Percentiles rank a stretch among this genome's conserved stretches.
Evolutionary conservation across 30 jellyfish, hydroid and myxozoan genomes (phyloP).

Genomic region (Catostylus mosaicus): DNA sequence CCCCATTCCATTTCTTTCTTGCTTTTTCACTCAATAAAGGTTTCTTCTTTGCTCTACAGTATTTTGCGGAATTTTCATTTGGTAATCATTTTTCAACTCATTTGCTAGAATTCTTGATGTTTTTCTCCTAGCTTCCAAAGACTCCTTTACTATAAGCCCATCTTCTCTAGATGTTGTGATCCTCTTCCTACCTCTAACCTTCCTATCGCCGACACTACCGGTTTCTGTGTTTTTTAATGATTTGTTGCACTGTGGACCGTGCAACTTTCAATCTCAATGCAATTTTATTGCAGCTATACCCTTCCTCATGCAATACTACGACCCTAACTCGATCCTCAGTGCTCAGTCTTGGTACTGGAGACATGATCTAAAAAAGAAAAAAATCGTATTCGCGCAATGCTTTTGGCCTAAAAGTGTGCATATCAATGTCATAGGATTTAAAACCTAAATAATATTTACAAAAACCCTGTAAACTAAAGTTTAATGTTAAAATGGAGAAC

Average conservation of each 20-base stretch:
- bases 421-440: too few species aligned
- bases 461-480: too few species aligned
- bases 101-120: neutral
- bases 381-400: too few species aligned
- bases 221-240: constrained; percentile 3
- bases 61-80: neutral
- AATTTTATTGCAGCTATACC: neutral
- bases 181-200: constrained; percentile 16
- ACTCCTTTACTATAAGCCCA: neutral
- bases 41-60: constrained; percentile 39
- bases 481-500: too few species aligned
- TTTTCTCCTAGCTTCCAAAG: neutral
- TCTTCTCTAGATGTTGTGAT: neutral
- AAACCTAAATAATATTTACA: too few species aligned
- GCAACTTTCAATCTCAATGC: constrained; percentile 3
- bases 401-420: too few species aligned
- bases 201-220: neutral
- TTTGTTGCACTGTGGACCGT: constrained; percentile 6
- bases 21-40: constrained; percentile 9
- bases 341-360: constrained; percentile 26
- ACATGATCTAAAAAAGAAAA: too few species aligned
- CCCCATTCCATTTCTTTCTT: constrained; percentile 8
- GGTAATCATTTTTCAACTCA: neutral
- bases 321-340: neutral
- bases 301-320: neutral